Evolutionary conservation across 2,888 invertebrate genomes (phyloP).

Genomic region (Smittia sp.): DNA sequence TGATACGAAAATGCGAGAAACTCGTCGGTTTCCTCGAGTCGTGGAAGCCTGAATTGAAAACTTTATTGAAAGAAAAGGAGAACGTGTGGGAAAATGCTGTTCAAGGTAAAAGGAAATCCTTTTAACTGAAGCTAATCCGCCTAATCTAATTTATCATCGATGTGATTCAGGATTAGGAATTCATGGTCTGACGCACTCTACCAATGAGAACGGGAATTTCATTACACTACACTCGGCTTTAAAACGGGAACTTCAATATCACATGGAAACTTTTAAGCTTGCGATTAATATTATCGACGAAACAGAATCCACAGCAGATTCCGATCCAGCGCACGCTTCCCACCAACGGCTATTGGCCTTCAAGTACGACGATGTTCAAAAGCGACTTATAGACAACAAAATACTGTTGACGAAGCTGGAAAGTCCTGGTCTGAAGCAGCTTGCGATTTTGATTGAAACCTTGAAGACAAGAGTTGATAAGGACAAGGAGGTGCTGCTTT

Average conservation of each 20-base stretch:
- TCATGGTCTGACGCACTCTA: slow-evolving; percentile 70
- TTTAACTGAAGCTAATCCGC: slow-evolving; percentile 8
- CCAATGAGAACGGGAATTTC: slow-evolving; percentile 62
- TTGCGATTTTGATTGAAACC: slow-evolving; percentile 65
- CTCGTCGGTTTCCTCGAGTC: slow-evolving; percentile 61
- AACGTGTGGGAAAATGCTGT: slow-evolving; percentile 79
- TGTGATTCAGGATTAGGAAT: slow-evolving; percentile 65
- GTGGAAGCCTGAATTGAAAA: slow-evolving; percentile 66
- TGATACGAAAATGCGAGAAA: slow-evolving; percentile 62
- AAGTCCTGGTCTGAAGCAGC: slow-evolving; percentile 74
- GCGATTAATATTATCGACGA: slow-evolving; percentile 84
- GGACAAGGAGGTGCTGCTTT: slow-evolving; percentile 82
- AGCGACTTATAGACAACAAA: slow-evolving; percentile 88
- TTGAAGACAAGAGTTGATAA: slow-evolving; percentile 80
- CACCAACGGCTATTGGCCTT: slow-evolving; percentile 86
- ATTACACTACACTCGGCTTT: slow-evolving; percentile 79
- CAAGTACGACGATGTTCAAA: slow-evolving; percentile 81
- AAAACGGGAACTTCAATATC: slow-evolving; percentile 77
- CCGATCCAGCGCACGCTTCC: slow-evolving; percentile 78
- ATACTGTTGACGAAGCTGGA: slow-evolving; percentile 80
- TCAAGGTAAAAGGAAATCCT: slow-evolving; percentile 59
- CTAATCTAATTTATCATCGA: slow-evolving; percentile 15
- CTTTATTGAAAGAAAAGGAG: slow-evolving; percentile 65
- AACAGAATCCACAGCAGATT: slow-evolving; percentile 60
- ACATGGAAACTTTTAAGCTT: slow-evolving; percentile 81